A percentile compares a stretch with the other conserved stretches of the same genome.
Conservation (phyloP, 1,140 invertebrate genomes). For the Ladona fulva region DNA sequence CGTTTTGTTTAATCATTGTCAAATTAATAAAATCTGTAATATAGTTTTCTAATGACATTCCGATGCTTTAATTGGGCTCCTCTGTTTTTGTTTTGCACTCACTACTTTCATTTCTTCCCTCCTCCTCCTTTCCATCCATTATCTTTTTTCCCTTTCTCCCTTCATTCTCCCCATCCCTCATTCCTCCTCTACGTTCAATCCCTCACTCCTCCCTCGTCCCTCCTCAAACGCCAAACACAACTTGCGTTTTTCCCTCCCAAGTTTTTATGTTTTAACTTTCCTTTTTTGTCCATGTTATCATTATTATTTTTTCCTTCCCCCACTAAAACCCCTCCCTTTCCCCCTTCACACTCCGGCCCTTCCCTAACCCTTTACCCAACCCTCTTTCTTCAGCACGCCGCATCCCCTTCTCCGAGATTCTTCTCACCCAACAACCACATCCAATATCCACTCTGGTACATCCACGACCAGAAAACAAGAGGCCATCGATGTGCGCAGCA, state of each 20-base stretch:
- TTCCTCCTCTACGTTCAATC: neutral
- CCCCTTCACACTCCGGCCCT: neutral
- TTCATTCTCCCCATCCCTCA: neutral
- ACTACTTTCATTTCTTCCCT: neutral
- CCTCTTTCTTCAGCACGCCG: neutral
- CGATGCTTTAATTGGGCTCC: no score
- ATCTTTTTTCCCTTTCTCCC: neutral
- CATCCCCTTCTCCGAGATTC: neutral
- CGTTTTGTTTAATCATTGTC: no score
- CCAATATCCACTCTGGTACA: neutral
- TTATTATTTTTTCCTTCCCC: neutral
- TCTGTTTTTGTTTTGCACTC: neutral
- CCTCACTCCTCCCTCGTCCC: neutral
- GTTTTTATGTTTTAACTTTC: neutral
- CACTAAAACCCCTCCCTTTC: neutral
- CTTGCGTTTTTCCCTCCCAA: neutral
- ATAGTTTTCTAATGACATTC: no score
- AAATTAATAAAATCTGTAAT: no score
- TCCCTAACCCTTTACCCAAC: neutral
- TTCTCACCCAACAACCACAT: neutral
- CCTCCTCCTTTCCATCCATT: neutral
- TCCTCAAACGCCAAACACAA: neutral
- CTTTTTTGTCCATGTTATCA: neutral
- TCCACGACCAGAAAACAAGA: neutral
- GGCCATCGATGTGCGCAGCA: neutral